Evolutionary conservation across 2,888 invertebrate genomes (phyloP), one percentile per base, ranked within the genome.

Genomic region (Tanaodytes sp.): DNA sequence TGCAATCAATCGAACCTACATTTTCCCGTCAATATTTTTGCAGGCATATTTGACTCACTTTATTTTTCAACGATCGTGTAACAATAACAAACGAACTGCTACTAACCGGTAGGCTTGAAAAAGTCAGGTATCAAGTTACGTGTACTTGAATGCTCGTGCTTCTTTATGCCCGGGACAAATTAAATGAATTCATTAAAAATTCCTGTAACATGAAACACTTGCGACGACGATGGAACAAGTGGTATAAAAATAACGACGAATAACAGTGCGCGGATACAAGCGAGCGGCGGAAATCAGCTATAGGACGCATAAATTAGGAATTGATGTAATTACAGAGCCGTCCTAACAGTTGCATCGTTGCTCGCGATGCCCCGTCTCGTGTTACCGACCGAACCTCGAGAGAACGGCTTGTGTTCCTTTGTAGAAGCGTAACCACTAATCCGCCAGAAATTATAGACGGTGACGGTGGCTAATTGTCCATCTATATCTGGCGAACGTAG

Each of bases 381-480:
- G 69, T 70, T 70, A 64, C 69, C 52, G 51, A 52, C 55, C 65
- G 54, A 57, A 40, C 59, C 61, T 64, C 61, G 61, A 42, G 65
- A 70, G 62, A 52, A 62, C 65, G 43, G 70, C 65, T 71, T 71
- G 71, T 66, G 57, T 71, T 66, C 66, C 63, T 62, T 71, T 71
- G 73, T 23, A 61, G 61, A 64, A 70, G 31, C 45, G 61, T 42
- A 70, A 52, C 72, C 61, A 69, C 72, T 69, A 69, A 72, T 72
- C 72, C 66, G 48, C 62, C 61, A 72, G 73, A 81, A 82, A 82
- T 80, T 81, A 80, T 80, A 79, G 82, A 82, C 79, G 80, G 78
- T 80, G 79, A 80, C 80, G 80, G 80, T 79, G 77, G 81, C 83
- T 83, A 84, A 84, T 84, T 84, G 83, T 82, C 82, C 81, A 83